These are phyloP conservation scores for Drosophila kanapiae DNA, from an alignment of 1,140 invertebrate species.

Conservation along the genomic window DNA sequence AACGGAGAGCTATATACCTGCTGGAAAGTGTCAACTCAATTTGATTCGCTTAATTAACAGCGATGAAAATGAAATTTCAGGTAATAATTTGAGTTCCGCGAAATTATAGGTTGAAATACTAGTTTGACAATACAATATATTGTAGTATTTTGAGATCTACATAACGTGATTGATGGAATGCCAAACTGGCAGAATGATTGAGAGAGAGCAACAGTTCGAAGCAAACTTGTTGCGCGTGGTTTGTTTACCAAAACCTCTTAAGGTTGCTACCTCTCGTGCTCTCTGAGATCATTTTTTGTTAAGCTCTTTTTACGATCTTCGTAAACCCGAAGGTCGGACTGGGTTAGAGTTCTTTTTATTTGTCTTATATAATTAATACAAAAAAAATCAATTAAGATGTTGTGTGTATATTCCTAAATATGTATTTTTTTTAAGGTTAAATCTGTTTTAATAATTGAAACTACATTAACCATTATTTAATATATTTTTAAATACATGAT, in stretches of 20 bases:
- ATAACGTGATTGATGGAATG: slow-evolving; percentile 10
- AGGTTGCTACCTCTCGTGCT: background rate
- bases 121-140: background rate
- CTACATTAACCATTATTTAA: background rate
- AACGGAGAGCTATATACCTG: too few relatives aligned
- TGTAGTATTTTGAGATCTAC: background rate
- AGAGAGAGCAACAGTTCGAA: slow-evolving; percentile 1
- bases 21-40: too few relatives aligned
- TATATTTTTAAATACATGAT: too few relatives aligned
- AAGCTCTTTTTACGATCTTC: background rate
- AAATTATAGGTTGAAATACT: background rate
- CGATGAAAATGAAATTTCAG: background rate
- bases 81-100: background rate
- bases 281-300: slow-evolving; percentile 4
- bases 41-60: background rate
- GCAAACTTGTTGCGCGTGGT: background rate
- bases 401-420: background rate
- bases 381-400: background rate
- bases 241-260: background rate
- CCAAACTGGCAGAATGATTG: slow-evolving; percentile 4
- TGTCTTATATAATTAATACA: too few relatives aligned
- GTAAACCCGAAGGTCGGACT: background rate
- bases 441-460: background rate
- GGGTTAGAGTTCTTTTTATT: background rate
- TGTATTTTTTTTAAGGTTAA: background rate